Evolutionary conservation across 2,113 vertebrate species (phyloP), one percentile per base, ranked within the genome.

Genomic region (Electrona antarctica): DNA sequence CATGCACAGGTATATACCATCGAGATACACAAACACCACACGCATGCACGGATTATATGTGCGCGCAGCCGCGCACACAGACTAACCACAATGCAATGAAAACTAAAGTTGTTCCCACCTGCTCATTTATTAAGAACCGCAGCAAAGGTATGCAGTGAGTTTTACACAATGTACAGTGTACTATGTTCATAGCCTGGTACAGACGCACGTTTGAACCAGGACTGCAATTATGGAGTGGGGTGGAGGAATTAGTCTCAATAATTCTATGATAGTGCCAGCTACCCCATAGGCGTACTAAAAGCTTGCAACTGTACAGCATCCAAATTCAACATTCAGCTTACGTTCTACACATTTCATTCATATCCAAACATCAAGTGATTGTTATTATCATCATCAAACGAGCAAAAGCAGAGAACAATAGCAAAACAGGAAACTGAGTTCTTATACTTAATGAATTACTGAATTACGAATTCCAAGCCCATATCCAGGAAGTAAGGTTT

Each of bases 101-200:
- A 77, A 51, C 54, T 29, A 74, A 41, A 71, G 49, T 68, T 49
- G 21, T 73, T 77, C 74, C 75, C 72, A 82, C 57, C 71, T 68
- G 14, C 71, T 78, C 49, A 41, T 91, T 90, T 91, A 89, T 83
- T 88, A 49, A 21, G 57, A 55, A 82, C 70, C 51, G 13, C 15
- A 47, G 46, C 21, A 3, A 58, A 28, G 50, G 8, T 52, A 13
- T 13, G 13, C 50, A 52, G 50, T 11, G 50, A 13, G 50, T 7
- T 52, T 9, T 41, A 41, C 33, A 41, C 33, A 41, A 41, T 41
- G 33, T 41, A 41, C 33, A 41, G 33, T 41, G 33, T 41, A 52
- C 7, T 41, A 41, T 52, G 13, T 52, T 52, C 14, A 58, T n/a
- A 15, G 7, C 8, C 6, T 58, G 56, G 10, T 56, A 58, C 56